Evolutionary conservation across 30 jellyfish, hydroid and myxozoan species (phyloP), one percentile per base, ranked within the genome.

Genomic region (Rhopilema esculentum): DNA sequence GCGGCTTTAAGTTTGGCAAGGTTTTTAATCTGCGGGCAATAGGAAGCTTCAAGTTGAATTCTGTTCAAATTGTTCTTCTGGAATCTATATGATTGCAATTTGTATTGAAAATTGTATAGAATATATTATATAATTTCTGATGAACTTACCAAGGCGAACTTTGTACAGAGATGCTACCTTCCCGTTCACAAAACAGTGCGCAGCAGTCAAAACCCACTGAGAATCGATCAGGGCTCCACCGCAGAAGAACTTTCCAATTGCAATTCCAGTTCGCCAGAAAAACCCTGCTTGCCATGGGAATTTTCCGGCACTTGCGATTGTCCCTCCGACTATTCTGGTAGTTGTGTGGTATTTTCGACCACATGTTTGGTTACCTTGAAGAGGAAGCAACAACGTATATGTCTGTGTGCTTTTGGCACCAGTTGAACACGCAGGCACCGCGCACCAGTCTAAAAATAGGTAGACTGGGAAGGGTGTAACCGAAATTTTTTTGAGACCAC

Each of bases 271-370:
- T 33, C 94, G 72, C 98, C 98, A 93, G 72, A 81, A 75, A 50
- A 93, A 30, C 2, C 87, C 97, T 0, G 95, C 95, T 61, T 93
- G 98, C 98, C 98, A 93, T 26, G 98, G 98, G 27, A 93, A 93
- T 80, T 88, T 97, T 22, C 94, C 89, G 21, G 40, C 69, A 30
- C 16, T 31, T 31, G 96, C 96, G 27, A 80, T 24, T 32, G 73
- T 66, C 19, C 98, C 98, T 25, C 98, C 98, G 4, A 93, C 97
- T 2, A 93, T 88, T 70, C 98, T 75, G 57, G 88, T 93, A n/a
- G 84, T 23, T 28, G 49, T 4, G 67, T 88, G 88, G 69, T 53
- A 48, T 49, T 76, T 79, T 0, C 72, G 82, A 4, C 96, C 96
- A 53, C 96, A 87, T 19, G 75, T 27, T 24, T 19, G 29, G 33